A percentile compares a stretch with the other conserved stretches of the same genome.
Evolutionary conservation across 2,888 invertebrate species (phyloP).

Genomic region (Stenodema calcarata): DNA sequence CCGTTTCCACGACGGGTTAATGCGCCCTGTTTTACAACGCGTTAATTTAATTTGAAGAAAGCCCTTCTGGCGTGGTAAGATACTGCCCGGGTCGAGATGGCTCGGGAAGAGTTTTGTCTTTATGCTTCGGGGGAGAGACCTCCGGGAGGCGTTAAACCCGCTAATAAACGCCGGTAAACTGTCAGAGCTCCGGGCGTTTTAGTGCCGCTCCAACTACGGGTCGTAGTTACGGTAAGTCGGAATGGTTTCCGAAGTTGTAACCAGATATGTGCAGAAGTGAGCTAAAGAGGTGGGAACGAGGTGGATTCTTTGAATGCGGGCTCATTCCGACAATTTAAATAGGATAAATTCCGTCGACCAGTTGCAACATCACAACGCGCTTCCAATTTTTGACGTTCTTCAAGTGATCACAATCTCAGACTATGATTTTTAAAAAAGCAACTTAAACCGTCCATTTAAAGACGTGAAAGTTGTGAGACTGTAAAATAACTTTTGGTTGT

Average conservation of each 20-base stretch:
- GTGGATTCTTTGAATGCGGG: not conserved
- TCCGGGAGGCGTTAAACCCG: constrained; percentile 17
- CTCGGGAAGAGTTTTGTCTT: not conserved
- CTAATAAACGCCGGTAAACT: constrained; percentile 31
- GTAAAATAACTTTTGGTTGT: too few relatives aligned
- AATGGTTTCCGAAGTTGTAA: constrained; percentile 16
- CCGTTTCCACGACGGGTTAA: constrained; percentile 28
- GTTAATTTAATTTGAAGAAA: constrained; percentile 47
- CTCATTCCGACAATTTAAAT: not conserved
- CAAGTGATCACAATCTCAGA: too few relatives aligned
- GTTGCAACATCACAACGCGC: too few relatives aligned
- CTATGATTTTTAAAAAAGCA: too few relatives aligned
- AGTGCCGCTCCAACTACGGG: constrained; percentile 8
- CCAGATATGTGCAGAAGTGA: not conserved
- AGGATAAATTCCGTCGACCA: not conserved
- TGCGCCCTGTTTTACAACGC: constrained; percentile 49
- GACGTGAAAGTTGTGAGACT: too few relatives aligned
- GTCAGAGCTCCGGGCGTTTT: constrained; percentile 19
- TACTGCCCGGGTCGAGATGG: not conserved
- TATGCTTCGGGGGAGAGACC: not conserved
- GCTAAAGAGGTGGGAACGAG: not conserved
- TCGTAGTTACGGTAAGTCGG: not conserved
- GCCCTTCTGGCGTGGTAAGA: not conserved
- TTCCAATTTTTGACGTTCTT: too few relatives aligned
- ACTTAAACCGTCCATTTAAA: too few relatives aligned